These are phyloP conservation scores for Caenorhabditis elegans DNA, from an alignment of 1,140 invertebrate species.

Conservation along the genomic window WBcel235 BX284602.5:6761001-6761500, in stretches of 20 bases:
- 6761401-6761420: no score
- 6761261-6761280: not conserved
- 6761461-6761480: no score
- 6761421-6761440: no score
- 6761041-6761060: conserved; percentile 34
- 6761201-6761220: not conserved
- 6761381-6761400: no score
- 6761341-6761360: not conserved
- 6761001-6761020: conserved; percentile 40
- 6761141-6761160: not conserved
- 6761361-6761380: no score
- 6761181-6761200: not conserved
- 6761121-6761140: not conserved
- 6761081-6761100: conserved; percentile 10
- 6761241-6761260: not conserved
- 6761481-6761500: no score
- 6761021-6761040: conserved; percentile 23
- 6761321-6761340: not conserved
- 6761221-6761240: not conserved
- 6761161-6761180: not conserved
- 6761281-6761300: not conserved
- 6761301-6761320: not conserved
- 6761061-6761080: conserved; percentile 23
- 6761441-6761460: no score
- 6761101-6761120: conserved; percentile 29